Conservation (phyloP, 2,797 vertebrate species). For the Oceanodroma leucorhoa region DNA sequence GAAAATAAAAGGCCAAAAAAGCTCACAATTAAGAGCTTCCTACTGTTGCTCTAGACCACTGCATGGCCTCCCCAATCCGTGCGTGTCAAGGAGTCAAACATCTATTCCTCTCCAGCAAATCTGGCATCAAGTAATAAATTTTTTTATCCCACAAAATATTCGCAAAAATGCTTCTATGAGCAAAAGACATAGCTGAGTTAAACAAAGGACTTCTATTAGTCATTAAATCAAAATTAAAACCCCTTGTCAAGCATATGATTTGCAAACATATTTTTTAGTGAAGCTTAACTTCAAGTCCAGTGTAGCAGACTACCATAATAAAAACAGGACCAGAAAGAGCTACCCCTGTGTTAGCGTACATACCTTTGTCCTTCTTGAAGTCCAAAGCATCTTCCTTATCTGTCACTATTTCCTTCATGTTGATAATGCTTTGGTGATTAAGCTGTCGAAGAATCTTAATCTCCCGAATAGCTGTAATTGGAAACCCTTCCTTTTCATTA, state of each 20-base stretch:
- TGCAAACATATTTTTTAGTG: neutral
- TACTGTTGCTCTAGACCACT: neutral
- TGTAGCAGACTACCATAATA: neutral
- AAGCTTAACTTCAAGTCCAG: neutral
- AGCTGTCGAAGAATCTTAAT: slow-evolving; percentile 86
- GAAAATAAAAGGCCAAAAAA: neutral
- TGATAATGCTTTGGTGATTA: slow-evolving; percentile 85
- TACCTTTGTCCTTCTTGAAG: slow-evolving; percentile 87
- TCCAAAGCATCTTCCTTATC: slow-evolving; percentile 86
- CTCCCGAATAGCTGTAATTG: slow-evolving; percentile 84
- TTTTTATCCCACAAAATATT: neutral
- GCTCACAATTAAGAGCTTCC: neutral
- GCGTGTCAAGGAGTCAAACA: neutral
- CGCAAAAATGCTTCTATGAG: neutral
- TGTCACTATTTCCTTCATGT: slow-evolving; percentile 86
- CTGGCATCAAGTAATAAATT: neutral
- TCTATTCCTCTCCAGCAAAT: neutral
- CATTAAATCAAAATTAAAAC: neutral
- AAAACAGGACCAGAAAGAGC: neutral
- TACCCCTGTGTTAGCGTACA: neutral
- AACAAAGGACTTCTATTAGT: neutral
- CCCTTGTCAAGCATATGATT: neutral
- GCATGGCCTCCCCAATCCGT: neutral
- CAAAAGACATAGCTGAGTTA: neutral
- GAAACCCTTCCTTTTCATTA: slow-evolving; percentile 87